Percentiles rank a stretch among this genome's conserved stretches.
Conservation (phyloP, 2,113 vertebrate species). For the Oncorhynchus keta region DNA sequence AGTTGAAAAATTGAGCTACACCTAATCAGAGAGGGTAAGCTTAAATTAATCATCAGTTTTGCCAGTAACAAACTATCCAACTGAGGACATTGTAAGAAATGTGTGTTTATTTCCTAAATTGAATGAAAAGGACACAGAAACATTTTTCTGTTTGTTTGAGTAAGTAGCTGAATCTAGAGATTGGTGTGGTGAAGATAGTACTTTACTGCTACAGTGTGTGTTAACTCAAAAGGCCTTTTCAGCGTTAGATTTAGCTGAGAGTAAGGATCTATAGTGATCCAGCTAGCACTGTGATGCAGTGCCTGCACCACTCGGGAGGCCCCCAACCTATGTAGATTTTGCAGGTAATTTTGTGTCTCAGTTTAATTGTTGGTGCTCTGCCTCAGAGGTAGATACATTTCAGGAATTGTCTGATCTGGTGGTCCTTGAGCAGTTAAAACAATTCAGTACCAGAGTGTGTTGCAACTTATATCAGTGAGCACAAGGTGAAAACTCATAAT, state of each 20-base stretch:
- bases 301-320: no score
- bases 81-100: not conserved
- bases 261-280: not conserved
- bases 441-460: not conserved
- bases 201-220: no score
- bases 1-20: not conserved
- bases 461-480: not conserved
- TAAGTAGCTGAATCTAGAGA: not conserved
- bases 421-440: no score
- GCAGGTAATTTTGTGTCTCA: not conserved
- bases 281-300: no score
- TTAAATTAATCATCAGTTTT: not conserved
- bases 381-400: not conserved
- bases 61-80: not conserved
- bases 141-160: not conserved
- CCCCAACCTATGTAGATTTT: not conserved
- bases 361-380: not conserved
- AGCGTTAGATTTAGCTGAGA: not conserved
- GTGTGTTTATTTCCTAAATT: not conserved
- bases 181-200: no score
- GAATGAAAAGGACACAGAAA: not conserved
- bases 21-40: not conserved
- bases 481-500: not conserved
- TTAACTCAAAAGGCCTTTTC: not conserved
- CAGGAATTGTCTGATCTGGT: no score